These are phyloP conservation scores for Okapia johnstoni DNA, from an alignment of 2,113 vertebrate species.

Conservation along the genomic window DNA sequence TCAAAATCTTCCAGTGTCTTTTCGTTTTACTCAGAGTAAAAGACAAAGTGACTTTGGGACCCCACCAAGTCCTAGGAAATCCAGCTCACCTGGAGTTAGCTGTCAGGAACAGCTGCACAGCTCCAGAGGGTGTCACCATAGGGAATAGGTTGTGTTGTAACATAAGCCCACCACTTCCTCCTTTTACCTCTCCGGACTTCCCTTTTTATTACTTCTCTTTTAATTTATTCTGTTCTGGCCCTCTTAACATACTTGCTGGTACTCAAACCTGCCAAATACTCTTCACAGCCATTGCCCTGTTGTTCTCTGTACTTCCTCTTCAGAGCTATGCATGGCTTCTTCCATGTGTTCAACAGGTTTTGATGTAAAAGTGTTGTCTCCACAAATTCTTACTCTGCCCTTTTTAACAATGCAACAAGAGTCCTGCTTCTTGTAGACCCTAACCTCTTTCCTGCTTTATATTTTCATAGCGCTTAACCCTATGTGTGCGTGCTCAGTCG, in stretches of 20 bases:
- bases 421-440: not conserved
- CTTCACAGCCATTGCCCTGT: not conserved
- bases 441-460: not conserved
- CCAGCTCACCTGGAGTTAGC: not conserved
- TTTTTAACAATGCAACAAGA: not conserved
- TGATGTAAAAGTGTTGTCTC: not conserved
- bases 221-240: not conserved
- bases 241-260: not conserved
- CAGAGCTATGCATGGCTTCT: not conserved
- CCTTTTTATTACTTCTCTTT: not conserved
- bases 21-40: not conserved
- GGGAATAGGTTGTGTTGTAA: not conserved
- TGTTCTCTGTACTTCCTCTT: not conserved
- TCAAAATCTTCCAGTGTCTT: not conserved
- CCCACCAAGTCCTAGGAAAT: not conserved
- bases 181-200: not conserved
- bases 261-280: not conserved
- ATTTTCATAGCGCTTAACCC: not conserved
- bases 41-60: not conserved
- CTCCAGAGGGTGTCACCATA: not conserved
- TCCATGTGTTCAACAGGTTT: not conserved
- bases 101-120: not conserved
- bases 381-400: not conserved
- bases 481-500: not conserved
- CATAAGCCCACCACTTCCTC: not conserved